These are phyloP conservation scores for Cettia cetti DNA, from an alignment of 2,113 vertebrate genomes.

Conservation along the genomic window DNA sequence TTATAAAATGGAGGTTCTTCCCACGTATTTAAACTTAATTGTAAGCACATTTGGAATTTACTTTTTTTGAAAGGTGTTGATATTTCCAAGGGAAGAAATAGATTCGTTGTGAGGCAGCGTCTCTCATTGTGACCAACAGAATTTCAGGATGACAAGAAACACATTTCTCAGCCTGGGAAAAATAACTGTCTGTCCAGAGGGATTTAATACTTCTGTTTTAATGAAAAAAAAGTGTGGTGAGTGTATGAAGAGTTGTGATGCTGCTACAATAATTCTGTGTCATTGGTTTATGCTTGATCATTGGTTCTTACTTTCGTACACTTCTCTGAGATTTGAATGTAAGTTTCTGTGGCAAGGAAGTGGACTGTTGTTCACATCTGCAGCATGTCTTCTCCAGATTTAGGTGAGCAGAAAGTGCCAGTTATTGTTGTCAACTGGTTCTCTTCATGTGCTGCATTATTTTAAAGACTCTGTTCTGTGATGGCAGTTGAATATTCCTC, in stretches of 20 bases:
- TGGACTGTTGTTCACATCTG: neutral
- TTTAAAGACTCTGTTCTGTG: neutral
- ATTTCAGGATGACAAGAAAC: neutral
- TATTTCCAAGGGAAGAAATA: neutral
- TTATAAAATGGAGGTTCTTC: neutral
- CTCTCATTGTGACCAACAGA: neutral
- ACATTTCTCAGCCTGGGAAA: neutral
- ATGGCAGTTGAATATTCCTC: neutral
- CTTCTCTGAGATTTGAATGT: neutral
- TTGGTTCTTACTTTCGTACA: neutral
- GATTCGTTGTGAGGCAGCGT: neutral
- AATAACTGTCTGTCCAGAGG: neutral
- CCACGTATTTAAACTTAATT: neutral
- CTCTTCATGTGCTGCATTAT: neutral
- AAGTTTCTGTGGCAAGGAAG: neutral
- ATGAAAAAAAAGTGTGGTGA: neutral
- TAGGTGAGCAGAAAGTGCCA: neutral
- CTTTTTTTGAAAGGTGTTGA: neutral
- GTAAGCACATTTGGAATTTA: neutral
- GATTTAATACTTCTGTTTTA: neutral
- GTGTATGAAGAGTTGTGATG: neutral
- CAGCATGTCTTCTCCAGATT: neutral
- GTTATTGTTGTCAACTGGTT: neutral
- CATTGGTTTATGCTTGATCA: neutral
- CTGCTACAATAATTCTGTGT: neutral